Percentiles rank a stretch among this genome's conserved stretches.
These are phyloP conservation scores for Mellivora capensis DNA, from an alignment of 2,113 vertebrate species.

Conservation along the genomic window DNA sequence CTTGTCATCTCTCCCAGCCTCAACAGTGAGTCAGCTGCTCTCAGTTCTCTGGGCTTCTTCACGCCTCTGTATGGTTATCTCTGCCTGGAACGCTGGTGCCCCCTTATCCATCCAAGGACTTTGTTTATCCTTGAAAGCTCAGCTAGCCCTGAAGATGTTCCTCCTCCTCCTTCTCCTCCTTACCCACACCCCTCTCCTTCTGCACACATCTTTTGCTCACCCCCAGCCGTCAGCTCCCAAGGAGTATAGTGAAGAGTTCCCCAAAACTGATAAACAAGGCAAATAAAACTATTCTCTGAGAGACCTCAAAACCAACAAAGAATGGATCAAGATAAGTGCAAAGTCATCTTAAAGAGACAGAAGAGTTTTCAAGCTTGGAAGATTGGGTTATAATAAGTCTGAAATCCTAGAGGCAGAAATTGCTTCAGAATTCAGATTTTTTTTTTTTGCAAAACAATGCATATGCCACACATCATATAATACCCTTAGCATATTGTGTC, in stretches of 20 bases:
- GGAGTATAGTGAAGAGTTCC: neutral
- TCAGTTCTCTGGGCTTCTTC: neutral
- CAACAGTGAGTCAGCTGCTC: neutral
- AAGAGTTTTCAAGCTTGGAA: neutral
- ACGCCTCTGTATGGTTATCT: neutral
- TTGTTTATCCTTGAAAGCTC: neutral
- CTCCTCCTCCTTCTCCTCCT: neutral
- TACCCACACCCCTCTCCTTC: neutral
- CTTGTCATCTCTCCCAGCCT: too few species aligned
- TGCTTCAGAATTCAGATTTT: neutral
- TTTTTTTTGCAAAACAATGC: neutral
- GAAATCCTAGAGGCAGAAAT: neutral
- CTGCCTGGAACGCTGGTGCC: neutral
- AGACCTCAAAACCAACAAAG: neutral
- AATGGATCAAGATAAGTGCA: neutral
- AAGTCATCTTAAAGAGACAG: neutral
- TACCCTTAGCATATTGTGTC: neutral
- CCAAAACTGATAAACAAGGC: neutral
- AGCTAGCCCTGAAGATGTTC: neutral
- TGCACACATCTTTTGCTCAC: neutral
- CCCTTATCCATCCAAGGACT: neutral
- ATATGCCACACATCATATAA: neutral
- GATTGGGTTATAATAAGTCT: neutral
- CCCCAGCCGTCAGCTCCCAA: neutral
- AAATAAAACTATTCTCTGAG: neutral